Percentiles rank a stretch among this genome's conserved stretches.
Conservation (phyloP, 2,113 vertebrate species). For the Cololabis saira region DNA sequence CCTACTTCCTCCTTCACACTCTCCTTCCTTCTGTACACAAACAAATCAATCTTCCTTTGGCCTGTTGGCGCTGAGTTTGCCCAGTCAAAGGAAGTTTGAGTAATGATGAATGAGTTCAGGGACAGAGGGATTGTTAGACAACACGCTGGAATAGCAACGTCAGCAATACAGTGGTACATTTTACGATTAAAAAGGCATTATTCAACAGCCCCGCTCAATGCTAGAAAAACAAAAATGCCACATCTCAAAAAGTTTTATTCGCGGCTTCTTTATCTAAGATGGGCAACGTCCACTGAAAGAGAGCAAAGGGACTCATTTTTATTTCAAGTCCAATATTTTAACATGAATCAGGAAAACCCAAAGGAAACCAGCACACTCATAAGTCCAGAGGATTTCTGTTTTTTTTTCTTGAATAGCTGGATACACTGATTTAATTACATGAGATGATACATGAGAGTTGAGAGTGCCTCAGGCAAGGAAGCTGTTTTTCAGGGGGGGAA, state of each 20-base stretch:
- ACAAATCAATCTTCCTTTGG: slow-evolving; percentile 69
- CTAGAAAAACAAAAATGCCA: slow-evolving; percentile 16
- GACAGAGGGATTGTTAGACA: slow-evolving; percentile 7
- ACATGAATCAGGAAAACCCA: slow-evolving; percentile 2
- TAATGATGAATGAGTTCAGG: slow-evolving; percentile 52
- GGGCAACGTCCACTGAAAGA: neutral
- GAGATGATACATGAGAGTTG: neutral
- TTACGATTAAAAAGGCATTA: slow-evolving; percentile 19
- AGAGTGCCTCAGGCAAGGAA: neutral
- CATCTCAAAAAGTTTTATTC: too few species aligned
- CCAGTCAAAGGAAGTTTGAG: slow-evolving; percentile 40
- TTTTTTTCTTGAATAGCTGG: too few species aligned
- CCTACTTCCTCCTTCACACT: neutral
- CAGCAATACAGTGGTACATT: slow-evolving; percentile 5
- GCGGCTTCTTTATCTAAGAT: too few species aligned
- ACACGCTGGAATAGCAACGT: neutral
- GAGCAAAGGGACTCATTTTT: neutral
- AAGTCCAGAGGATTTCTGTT: neutral
- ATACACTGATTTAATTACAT: neutral
- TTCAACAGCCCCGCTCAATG: slow-evolving; percentile 29
- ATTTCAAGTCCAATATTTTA: neutral
- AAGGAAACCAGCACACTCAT: neutral
- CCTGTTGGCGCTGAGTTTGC: slow-evolving; percentile 51
- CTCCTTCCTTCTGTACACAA: slow-evolving; percentile 43
- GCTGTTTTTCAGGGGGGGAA: too few species aligned